phyloP scores from a whole-genome alignment of 2,888 invertebrate genomes.

The Oligia latruncula region DNA sequence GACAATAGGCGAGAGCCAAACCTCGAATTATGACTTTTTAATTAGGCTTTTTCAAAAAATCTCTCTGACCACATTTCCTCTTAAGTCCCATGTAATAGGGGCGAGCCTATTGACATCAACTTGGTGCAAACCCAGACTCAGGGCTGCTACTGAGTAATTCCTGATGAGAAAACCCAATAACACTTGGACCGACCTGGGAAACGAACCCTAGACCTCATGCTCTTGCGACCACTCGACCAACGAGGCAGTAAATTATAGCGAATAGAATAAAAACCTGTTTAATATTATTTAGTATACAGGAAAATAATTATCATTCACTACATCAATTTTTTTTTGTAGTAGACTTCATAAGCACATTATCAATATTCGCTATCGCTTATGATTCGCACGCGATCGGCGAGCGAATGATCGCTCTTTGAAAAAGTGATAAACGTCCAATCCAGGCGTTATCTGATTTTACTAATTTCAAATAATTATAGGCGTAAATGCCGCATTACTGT shows the following conservation, averaged over 20 bases:
- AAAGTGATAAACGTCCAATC: constrained; percentile 66
- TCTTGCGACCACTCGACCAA: too few species aligned
- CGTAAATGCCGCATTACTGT: constrained; percentile 42
- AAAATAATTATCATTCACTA: background rate
- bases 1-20: too few species aligned
- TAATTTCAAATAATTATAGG: constrained; percentile 65
- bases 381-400: constrained; percentile 46
- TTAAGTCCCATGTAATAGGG: too few species aligned
- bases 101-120: too few species aligned
- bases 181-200: too few species aligned
- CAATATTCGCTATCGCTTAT: constrained; percentile 40
- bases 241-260: background rate
- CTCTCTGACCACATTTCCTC: too few species aligned
- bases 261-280: background rate
- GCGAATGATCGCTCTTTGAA: constrained; percentile 65
- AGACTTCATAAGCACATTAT: constrained; percentile 29
- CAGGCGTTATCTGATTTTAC: constrained; percentile 68
- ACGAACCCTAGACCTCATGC: too few species aligned
- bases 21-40: too few species aligned
- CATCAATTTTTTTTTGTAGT: background rate
- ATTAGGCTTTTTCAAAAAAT: too few species aligned
- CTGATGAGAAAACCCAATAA: too few species aligned
- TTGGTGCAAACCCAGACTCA: too few species aligned
- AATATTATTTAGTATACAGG: background rate
- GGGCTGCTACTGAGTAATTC: too few species aligned